Percentiles rank a stretch among this genome's conserved stretches.
These are phyloP conservation scores for Chaenodraco wilsoni DNA, from an alignment of 2,797 vertebrate genomes.

Conservation along the genomic window DNA sequence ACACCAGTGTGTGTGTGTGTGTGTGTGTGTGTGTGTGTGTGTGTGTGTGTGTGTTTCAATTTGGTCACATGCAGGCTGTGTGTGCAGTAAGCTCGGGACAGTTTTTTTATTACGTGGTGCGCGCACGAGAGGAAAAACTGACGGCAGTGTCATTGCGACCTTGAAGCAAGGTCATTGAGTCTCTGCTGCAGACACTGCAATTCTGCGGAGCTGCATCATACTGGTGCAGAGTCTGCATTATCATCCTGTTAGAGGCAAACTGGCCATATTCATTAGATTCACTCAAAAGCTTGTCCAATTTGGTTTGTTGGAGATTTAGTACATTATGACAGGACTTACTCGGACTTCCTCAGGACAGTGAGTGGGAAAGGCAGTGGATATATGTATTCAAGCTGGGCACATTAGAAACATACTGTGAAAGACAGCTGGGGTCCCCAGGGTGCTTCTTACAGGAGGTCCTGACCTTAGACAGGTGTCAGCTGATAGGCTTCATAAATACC, in stretches of 20 bases:
- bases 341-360: background rate
- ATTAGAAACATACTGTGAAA: slow-evolving; percentile 23
- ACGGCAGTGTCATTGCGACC: slow-evolving; percentile 85
- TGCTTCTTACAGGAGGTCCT: slow-evolving; percentile 71
- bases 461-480: slow-evolving; percentile 83
- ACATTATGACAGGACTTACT: background rate
- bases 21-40: slow-evolving; percentile 22
- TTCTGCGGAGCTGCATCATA: slow-evolving; percentile 79
- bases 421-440: slow-evolving; percentile 54
- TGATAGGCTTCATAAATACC: slow-evolving; percentile 64
- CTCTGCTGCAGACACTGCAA: slow-evolving; percentile 84
- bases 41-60: slow-evolving; percentile 12
- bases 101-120: slow-evolving; percentile 51
- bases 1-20: background rate
- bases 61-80: slow-evolving; percentile 35
- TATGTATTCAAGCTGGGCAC: background rate
- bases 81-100: slow-evolving; percentile 40
- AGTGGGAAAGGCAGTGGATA: background rate
- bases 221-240: slow-evolving; percentile 77
- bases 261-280: slow-evolving; percentile 35
- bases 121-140: slow-evolving; percentile 72
- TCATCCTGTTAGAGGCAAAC: slow-evolving; percentile 37
- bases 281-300: background rate
- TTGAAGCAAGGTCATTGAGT: slow-evolving; percentile 85
- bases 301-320: slow-evolving; percentile 15